Evolutionary conservation across 2,888 invertebrate species (phyloP).

Genomic region (Lobophora halterata): DNA sequence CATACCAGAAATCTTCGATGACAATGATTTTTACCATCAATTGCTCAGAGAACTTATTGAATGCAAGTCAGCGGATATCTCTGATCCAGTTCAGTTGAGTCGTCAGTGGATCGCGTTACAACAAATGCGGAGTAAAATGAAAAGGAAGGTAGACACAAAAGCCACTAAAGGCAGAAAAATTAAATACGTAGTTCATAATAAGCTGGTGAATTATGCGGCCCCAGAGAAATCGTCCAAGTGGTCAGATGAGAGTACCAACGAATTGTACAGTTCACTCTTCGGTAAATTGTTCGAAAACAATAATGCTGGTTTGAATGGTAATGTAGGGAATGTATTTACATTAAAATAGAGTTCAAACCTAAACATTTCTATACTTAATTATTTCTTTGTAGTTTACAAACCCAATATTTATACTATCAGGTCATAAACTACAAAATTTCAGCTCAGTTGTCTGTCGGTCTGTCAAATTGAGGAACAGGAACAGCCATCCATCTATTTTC

Average conservation of each 20-base stretch:
- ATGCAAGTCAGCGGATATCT: conserved; percentile 90
- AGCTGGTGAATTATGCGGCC: conserved; percentile 95
- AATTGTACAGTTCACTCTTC: conserved; percentile 91
- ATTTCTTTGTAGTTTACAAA: no score
- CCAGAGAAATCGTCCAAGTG: conserved; percentile 85
- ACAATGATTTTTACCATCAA: conserved; percentile 98
- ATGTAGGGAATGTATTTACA: conserved; percentile 58
- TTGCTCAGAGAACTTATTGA: conserved; percentile 95
- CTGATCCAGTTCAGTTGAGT: conserved; percentile 92
- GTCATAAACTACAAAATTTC: no score
- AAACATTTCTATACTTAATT: no score
- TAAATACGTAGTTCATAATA: conserved; percentile 91
- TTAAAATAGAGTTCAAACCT: no score
- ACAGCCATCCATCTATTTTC: no score
- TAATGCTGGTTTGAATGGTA: conserved; percentile 60
- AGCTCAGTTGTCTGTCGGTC: no score
- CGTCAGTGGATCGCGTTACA: conserved; percentile 96
- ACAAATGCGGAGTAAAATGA: conserved; percentile 94
- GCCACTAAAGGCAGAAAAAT: conserved; percentile 97
- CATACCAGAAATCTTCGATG: conserved; percentile 94
- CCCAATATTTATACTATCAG: no score
- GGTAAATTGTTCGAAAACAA: conserved; percentile 81
- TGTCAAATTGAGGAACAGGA: no score
- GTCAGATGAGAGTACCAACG: conserved; percentile 89
- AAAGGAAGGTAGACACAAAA: conserved; percentile 94